Percentiles rank a stretch among this genome's conserved stretches.
Conservation (phyloP, 2,888 invertebrate species). For the Ormyrus nitidulus region DNA sequence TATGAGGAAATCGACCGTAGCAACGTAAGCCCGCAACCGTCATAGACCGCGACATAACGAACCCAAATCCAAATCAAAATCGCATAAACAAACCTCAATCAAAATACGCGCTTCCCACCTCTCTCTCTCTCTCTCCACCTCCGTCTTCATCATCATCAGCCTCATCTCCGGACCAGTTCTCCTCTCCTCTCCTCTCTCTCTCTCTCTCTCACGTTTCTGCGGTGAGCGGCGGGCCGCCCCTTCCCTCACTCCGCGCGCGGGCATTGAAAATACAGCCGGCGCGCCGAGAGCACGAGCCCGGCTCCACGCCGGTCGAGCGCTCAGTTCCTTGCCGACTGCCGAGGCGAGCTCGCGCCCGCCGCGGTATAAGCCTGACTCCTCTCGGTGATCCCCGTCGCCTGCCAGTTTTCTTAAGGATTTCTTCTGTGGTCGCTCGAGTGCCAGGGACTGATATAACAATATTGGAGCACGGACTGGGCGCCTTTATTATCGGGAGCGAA, state of each 20-base stretch:
- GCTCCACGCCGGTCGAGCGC: neutral
- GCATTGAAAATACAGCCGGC: slow-evolving; percentile 4
- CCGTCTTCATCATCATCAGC: slow-evolving; percentile 8
- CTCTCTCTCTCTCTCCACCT: neutral
- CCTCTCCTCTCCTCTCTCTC: slow-evolving; percentile 8
- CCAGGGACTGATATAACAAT: no score
- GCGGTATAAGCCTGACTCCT: neutral
- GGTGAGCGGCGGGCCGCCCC: slow-evolving; percentile 9
- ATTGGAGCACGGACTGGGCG: no score
- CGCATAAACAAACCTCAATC: slow-evolving; percentile 40
- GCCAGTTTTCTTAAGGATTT: neutral
- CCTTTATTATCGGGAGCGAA: no score
- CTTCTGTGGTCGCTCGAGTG: no score
- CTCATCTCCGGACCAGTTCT: neutral
- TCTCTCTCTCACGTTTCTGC: neutral
- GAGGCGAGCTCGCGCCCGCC: slow-evolving; percentile 50
- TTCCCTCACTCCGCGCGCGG: neutral
- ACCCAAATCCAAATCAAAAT: slow-evolving; percentile 45
- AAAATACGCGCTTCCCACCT: neutral
- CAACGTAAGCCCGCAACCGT: no score
- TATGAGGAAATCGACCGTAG: no score
- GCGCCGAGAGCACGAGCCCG: neutral
- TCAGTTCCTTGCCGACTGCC: slow-evolving; percentile 53
- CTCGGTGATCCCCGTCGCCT: neutral
- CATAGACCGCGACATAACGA: neutral